phyloP scores from a whole-genome alignment of 2,113 vertebrate genomes.

The Brachyistius frenatus region DNA sequence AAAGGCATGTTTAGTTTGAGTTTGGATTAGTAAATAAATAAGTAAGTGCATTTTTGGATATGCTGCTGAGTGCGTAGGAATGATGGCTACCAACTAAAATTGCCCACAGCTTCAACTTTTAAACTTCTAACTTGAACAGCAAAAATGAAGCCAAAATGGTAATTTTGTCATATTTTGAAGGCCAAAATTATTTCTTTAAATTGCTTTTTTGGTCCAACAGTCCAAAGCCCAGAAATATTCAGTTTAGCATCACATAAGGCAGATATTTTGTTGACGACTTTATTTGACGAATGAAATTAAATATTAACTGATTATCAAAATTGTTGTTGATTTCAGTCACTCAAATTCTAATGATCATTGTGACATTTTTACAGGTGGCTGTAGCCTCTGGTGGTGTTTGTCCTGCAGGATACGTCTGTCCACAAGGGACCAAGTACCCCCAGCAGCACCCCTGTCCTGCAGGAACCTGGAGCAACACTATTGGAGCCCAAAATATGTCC shows the following conservation, averaged over 20 bases:
- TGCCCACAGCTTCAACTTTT: slow-evolving; percentile 58
- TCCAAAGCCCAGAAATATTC: not conserved
- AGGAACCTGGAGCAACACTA: slow-evolving; percentile 88
- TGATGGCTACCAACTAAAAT: slow-evolving; percentile 47
- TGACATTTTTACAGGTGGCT: slow-evolving; percentile 76
- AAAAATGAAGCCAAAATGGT: slow-evolving; percentile 17
- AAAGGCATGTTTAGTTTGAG: slow-evolving; percentile 23
- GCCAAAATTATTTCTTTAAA: not conserved
- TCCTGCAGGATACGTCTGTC: slow-evolving; percentile 87
- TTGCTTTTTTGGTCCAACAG: not conserved
- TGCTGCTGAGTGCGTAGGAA: slow-evolving; percentile 51
- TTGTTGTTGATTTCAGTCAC: not conserved
- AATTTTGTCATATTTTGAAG: slow-evolving; percentile 20
- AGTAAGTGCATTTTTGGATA: slow-evolving; percentile 32
- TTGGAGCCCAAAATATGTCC: slow-evolving; percentile 82
- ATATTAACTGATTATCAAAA: not conserved
- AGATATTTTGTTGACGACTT: not conserved
- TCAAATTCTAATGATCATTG: not conserved
- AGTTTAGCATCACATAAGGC: not conserved
- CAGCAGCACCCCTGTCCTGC: slow-evolving; percentile 86
- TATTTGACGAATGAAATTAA: not conserved
- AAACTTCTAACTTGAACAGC: slow-evolving; percentile 20
- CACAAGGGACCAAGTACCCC: slow-evolving; percentile 82
- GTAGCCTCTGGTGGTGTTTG: slow-evolving; percentile 87
- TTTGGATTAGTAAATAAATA: slow-evolving; percentile 48